A percentile compares a stretch with the other conserved stretches of the same genome.
These are phyloP conservation scores for Unio delphinus DNA, from an alignment of 2,888 invertebrate species.

Conservation along the genomic window DNA sequence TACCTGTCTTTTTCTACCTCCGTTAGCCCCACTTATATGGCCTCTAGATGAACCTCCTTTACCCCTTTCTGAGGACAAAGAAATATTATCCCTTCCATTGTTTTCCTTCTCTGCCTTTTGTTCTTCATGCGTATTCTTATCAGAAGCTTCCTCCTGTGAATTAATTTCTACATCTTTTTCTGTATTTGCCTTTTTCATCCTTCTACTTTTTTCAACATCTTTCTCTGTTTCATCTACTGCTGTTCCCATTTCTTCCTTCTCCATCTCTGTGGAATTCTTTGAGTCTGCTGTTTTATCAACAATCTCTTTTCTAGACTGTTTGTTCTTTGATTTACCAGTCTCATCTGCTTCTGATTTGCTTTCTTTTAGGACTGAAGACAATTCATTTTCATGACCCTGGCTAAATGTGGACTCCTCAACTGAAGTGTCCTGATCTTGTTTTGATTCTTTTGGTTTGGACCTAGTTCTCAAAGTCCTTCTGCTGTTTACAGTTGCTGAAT, in stretches of 20 bases:
- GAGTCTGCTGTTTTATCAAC: slow-evolving; percentile 1
- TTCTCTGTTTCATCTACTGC: slow-evolving; percentile 74
- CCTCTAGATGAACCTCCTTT: too few relatives aligned
- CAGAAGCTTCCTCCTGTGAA: neutral
- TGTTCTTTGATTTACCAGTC: too few relatives aligned
- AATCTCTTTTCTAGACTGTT: neutral
- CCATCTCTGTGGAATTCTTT: neutral
- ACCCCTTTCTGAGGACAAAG: too few relatives aligned
- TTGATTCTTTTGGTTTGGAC: neutral
- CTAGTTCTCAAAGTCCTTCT: too few relatives aligned
- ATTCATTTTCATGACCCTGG: neutral
- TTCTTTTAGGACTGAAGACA: neutral
- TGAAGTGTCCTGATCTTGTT: slow-evolving; percentile 3
- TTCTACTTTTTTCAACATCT: slow-evolving; percentile 75
- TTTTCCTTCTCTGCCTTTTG: slow-evolving; percentile 6
- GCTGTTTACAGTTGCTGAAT: too few relatives aligned
- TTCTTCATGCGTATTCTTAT: slow-evolving; percentile 8
- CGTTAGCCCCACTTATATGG: too few relatives aligned
- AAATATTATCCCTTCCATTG: neutral
- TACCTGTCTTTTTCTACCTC: too few relatives aligned
- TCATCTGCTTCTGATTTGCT: neutral
- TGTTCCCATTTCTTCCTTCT: neutral
- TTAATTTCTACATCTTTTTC: neutral
- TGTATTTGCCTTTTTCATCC: neutral
- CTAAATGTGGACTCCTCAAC: neutral